Evolutionary conservation across 2,888 invertebrate genomes (phyloP), one percentile per base, ranked within the genome.

Genomic region (Taphrorychus bicolor): DNA sequence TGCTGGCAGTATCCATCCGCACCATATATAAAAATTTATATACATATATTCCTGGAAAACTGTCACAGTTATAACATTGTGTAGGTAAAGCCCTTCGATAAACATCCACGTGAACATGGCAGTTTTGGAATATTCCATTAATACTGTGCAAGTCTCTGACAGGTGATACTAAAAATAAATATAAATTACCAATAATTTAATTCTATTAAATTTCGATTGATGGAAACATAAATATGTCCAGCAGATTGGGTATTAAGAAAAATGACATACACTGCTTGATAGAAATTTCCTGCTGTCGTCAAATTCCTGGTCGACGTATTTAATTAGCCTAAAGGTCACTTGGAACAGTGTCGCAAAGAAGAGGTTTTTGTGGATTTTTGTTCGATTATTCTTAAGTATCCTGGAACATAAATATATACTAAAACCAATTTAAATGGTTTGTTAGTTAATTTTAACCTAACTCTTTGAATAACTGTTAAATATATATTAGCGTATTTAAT

Each of bases 101-200:
- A 97, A 93, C 95, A 97, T 97, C 97, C 98, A 98, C 88, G 92
- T 91, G 78, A 96, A 97, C 88, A 94, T 94, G 0, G 93, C 92
- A 0, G 94, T 93, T 70, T 93, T 90, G 0, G 93, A 90, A 79
- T 95, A 97, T 79, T 98, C 98, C 72, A 97, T 82, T 0, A 95
- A 81, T 0, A 75, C 73, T 17, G 71, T 74, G 64, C 74, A 76
- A 2, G 72, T 66, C 58, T 75, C 73, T 42, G 73, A 70, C 18
- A 77, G 66, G 54, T 73, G 74, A 9, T 72, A 71, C 78, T 78
- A 60, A 4, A 73, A 72, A 23, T 1, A 23, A 53, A 53, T n/a
- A 53, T 5, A 7, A n/a, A n/a, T n/a, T n/a, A n/a, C n/a, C n/a
- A n/a, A n/a, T n/a, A n/a, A n/a, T n/a, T n/a, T 32, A 7, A 32